Conservation (phyloP, 2,797 vertebrate species). For the Chloroceryle inda region DNA sequence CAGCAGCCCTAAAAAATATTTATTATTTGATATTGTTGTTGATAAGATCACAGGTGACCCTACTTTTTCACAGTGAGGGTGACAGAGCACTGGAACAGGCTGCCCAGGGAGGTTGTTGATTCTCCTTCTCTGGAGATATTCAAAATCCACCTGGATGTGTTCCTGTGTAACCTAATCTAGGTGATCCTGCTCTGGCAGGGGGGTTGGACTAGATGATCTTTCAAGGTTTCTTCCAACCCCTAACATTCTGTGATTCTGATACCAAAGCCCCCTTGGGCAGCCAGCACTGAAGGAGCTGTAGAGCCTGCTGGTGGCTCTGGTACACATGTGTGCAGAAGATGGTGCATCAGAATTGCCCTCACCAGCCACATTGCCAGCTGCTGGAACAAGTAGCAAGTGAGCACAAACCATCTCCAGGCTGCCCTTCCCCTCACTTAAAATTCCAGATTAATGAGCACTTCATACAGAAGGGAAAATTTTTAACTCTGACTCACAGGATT, state of each 20-base stretch:
- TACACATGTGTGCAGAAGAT: neutral
- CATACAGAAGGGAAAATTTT: conserved; percentile 22
- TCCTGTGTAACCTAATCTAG: too few species aligned
- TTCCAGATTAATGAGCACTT: conserved; percentile 68
- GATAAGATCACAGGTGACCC: neutral
- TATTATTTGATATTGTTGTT: neutral
- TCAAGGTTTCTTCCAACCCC: too few species aligned
- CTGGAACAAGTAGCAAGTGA: neutral
- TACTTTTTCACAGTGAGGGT: too few species aligned
- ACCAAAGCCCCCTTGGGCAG: neutral
- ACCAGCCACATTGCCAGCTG: accelerated
- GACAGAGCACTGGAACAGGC: too few species aligned
- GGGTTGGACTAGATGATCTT: too few species aligned
- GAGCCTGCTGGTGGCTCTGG: accelerated
- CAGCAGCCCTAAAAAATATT: neutral
- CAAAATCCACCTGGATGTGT: too few species aligned
- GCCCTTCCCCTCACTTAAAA: conserved; percentile 67
- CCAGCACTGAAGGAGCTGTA: neutral
- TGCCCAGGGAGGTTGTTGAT: too few species aligned
- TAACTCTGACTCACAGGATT: conserved; percentile 53
- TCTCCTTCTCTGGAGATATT: too few species aligned
- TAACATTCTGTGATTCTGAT: too few species aligned
- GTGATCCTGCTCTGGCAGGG: too few species aligned
- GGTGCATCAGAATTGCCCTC: neutral
- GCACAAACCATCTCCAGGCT: neutral